Percentiles rank a stretch among this genome's conserved stretches.
Evolutionary conservation across 2,888 invertebrate genomes (phyloP).

Genomic region (Protophormia terraenovae): DNA sequence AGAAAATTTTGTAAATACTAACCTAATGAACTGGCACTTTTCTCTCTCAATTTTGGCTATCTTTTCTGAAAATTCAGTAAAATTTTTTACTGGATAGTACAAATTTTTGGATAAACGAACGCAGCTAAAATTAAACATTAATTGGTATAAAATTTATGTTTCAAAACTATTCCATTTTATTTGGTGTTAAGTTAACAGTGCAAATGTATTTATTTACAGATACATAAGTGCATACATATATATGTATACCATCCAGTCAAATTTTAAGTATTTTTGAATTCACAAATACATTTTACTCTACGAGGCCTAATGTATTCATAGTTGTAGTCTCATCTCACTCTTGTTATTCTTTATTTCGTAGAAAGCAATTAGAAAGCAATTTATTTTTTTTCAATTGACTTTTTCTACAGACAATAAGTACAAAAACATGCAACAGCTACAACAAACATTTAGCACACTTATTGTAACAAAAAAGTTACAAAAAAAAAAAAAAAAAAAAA

Average conservation of each 20-base stretch:
- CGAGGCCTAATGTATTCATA: slow-evolving; percentile 25
- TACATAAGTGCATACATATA: too few species aligned
- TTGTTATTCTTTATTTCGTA: slow-evolving; percentile 63
- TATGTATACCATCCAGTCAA: neutral
- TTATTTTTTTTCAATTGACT: slow-evolving; percentile 68
- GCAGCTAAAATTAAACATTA: too few species aligned
- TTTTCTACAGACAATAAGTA: slow-evolving; percentile 48
- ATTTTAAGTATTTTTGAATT: neutral
- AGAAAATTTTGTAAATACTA: too few species aligned
- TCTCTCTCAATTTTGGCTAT: too few species aligned
- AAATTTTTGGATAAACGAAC: too few species aligned
- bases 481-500: slow-evolving; percentile 10
- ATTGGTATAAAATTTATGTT: too few species aligned
- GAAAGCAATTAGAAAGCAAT: slow-evolving; percentile 71
- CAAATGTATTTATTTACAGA: too few species aligned
- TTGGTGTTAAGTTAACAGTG: too few species aligned
- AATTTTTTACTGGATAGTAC: too few species aligned
- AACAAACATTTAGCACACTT: slow-evolving; percentile 37
- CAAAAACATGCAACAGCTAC: slow-evolving; percentile 30
- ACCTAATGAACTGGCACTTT: too few species aligned
- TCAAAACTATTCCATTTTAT: too few species aligned
- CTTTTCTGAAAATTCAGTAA: too few species aligned
- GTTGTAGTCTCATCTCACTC: neutral
- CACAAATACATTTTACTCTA: neutral
- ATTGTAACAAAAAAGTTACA: slow-evolving; percentile 38